Evolutionary conservation across 2,888 invertebrate species (phyloP).

Genomic region (Argynnis bischoffii): DNA sequence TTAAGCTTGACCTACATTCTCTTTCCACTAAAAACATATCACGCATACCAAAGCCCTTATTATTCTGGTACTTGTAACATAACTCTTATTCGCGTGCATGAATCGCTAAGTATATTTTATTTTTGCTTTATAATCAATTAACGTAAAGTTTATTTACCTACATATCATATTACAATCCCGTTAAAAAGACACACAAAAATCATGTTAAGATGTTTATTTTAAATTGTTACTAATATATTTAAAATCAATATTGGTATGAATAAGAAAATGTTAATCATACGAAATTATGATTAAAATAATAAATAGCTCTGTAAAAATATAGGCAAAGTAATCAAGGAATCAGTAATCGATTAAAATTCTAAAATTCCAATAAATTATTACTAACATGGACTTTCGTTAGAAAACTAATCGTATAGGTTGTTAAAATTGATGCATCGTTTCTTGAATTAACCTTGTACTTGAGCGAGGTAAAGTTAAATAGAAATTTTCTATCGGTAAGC

Average conservation of each 20-base stretch:
- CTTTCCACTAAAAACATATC: slow-evolving; percentile 45
- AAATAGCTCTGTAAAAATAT: neutral
- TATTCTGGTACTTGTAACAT: slow-evolving; percentile 31
- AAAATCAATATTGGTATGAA: neutral
- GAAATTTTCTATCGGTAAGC: slow-evolving; percentile 69
- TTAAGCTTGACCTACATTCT: slow-evolving; percentile 55
- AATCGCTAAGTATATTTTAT: slow-evolving; percentile 47
- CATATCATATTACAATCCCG: slow-evolving; percentile 36
- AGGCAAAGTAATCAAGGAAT: neutral
- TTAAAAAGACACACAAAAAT: slow-evolving; percentile 28
- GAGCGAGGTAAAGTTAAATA: slow-evolving; percentile 49
- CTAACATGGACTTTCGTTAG: slow-evolving; percentile 38
- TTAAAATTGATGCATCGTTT: slow-evolving; percentile 44
- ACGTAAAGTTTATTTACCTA: slow-evolving; percentile 18
- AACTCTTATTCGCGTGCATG: slow-evolving; percentile 35
- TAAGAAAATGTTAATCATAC: neutral
- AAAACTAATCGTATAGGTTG: slow-evolving; percentile 39
- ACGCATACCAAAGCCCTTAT: slow-evolving; percentile 52
- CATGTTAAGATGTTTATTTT: slow-evolving; percentile 33
- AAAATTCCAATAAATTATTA: neutral
- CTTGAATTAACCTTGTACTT: slow-evolving; percentile 50
- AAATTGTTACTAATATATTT: neutral
- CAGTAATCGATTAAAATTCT: neutral
- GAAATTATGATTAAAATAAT: neutral
- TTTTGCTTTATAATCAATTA: slow-evolving; percentile 36